Evolutionary conservation across 2,888 invertebrate species (phyloP), one percentile per base, ranked within the genome.

Genomic region (Campopleginae sp.): DNA sequence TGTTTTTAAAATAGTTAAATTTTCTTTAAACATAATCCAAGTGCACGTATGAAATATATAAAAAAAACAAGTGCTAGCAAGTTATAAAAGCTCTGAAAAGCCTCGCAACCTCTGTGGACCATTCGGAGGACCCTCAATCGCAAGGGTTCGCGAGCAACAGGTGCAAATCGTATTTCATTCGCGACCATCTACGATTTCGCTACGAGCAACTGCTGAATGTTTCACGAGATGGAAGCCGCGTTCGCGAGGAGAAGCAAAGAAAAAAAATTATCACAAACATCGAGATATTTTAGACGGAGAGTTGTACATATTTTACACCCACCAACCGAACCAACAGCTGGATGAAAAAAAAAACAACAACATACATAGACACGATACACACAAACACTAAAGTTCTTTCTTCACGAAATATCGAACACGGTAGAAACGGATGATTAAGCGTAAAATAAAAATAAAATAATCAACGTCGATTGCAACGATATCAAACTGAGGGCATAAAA

Each of bases 81-180:
- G 46, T 70, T 48, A 23, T 27, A 14, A 75, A 54, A 79, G 74
- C 58, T 54, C 23, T 23, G 38, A 17, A 71, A 19, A 71, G 71
- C 71, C 23, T 84, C 75, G 7, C 48, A 71, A 61, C 17, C 71
- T 38, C 44, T 31, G n/a, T n/a, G 48, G 23, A 63, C 44, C 61
- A 17, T 10, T 63, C 23, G 23, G 51, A 65, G 51, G 8, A 51
- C 23, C 61, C 68, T 14, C 51, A 51, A 51, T 74, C 65, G 58
- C 74, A 31, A 68, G 54, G 31, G 42, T 38, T 61, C 31, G 58
- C 51, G 68, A 83, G 83, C 83, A 83, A 83, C 83, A 83, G 83
- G 83, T 83, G 75, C 27, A 61, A 79, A 83, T 79, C 76, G 76
- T 80, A 84, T 48, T 71, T 75, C 23, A 66, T 54, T 14, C 42